These are phyloP conservation scores for Meloidogyne floridensis DNA, from an alignment of 1,140 invertebrate genomes.

Conservation along the genomic window DNA sequence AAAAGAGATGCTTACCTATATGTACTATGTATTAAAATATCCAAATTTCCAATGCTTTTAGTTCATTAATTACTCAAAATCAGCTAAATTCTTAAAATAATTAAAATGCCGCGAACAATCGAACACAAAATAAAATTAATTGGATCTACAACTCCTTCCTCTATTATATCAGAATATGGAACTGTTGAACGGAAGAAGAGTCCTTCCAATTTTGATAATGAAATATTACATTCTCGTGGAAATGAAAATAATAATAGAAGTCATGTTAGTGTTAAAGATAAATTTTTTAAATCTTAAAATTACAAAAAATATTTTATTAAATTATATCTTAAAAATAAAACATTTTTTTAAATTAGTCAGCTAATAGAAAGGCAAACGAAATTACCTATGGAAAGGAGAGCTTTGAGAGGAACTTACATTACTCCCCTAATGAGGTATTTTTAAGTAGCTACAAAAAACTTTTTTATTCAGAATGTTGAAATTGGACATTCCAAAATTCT, in stretches of 20 bases:
- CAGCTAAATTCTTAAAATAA: background rate
- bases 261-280: background rate
- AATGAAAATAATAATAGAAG: background rate
- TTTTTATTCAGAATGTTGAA: too few species aligned
- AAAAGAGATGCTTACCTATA: too few species aligned
- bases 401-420: constrained; percentile 14
- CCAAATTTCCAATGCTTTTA: too few species aligned
- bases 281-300: too few species aligned
- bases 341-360: background rate
- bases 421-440: constrained; percentile 19
- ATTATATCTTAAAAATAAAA: background rate
- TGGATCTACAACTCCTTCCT: background rate
- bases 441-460: too few species aligned
- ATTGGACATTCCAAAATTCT: too few species aligned
- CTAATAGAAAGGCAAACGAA: background rate
- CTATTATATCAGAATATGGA: background rate
- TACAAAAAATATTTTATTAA: too few species aligned
- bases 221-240: background rate
- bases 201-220: background rate
- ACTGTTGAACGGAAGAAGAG: background rate
- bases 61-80: too few species aligned
- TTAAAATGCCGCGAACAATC: constrained; percentile 20
- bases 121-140: constrained; percentile 22
- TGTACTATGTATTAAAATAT: too few species aligned
- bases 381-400: constrained; percentile 12